Conservation (phyloP, 2,113 vertebrate genomes). For the Crotalus helleri region DNA sequence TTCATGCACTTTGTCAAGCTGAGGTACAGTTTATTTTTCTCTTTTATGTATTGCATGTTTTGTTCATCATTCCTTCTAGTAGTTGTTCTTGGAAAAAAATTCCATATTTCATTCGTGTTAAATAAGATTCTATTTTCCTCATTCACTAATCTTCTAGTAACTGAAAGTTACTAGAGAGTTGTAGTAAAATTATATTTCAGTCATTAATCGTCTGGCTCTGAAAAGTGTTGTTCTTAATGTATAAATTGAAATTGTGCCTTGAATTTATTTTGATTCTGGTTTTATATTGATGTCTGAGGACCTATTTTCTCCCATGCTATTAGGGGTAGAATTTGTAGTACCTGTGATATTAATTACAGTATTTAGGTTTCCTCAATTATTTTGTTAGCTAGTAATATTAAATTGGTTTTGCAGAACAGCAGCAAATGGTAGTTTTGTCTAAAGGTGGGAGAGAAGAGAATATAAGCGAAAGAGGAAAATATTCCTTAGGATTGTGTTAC, state of each 20-base stretch:
- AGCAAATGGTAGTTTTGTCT: background rate
- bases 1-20: constrained; percentile 86
- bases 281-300: background rate
- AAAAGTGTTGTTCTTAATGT: background rate
- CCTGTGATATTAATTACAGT: background rate
- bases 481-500: background rate
- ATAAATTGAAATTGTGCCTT: background rate
- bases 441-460: background rate
- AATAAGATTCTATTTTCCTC: background rate
- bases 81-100: background rate
- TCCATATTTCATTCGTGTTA: background rate
- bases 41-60: background rate
- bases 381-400: background rate
- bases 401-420: background rate
- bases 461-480: background rate
- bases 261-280: background rate
- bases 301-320: background rate
- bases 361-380: background rate
- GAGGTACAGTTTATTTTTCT: constrained; percentile 74
- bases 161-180: background rate
- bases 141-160: background rate
- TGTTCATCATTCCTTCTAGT: background rate
- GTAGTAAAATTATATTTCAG: background rate
- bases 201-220: background rate
- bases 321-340: background rate